Evolutionary conservation across 1,140 invertebrate genomes (phyloP).

Genomic region (Trichonephila clavata): DNA sequence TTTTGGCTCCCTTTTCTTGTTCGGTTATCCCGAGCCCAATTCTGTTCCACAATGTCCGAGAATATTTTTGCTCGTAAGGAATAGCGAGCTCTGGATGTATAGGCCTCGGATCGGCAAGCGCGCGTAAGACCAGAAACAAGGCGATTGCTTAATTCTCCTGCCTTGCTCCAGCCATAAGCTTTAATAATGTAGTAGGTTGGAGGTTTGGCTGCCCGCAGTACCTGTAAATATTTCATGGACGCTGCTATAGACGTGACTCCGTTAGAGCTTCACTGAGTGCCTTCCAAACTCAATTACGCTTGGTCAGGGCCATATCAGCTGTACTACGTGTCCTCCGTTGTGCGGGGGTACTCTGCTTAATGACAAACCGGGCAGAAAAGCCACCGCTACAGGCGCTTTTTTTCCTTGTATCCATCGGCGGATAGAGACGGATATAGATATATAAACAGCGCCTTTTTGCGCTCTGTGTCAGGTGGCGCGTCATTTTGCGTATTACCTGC

Average conservation of each 20-base stretch:
- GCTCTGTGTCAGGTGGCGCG: constrained; percentile 1
- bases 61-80: constrained; percentile 66
- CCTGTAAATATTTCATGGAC: constrained; percentile 76
- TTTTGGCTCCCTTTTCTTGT: constrained; percentile 50
- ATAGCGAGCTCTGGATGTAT: constrained; percentile 41
- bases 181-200: constrained; percentile 72
- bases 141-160: constrained; percentile 55
- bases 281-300: constrained; percentile 75
- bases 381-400: constrained; percentile 39
- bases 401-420: neutral
- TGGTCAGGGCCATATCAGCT: constrained; percentile 73
- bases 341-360: constrained; percentile 66
- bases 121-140: constrained; percentile 48
- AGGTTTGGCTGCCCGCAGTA: constrained; percentile 64
- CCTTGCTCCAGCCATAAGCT: constrained; percentile 65
- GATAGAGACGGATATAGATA: neutral
- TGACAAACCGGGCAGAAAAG: constrained; percentile 60
- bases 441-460: constrained; percentile 9
- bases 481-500: constrained; percentile 11
- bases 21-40: neutral
- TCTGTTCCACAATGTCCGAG: constrained; percentile 70
- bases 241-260: constrained; percentile 72
- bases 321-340: constrained; percentile 67
- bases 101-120: neutral
- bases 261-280: constrained; percentile 66